Conservation (phyloP, 2,797 vertebrate species). For the Hoplostethus atlanticus region DNA sequence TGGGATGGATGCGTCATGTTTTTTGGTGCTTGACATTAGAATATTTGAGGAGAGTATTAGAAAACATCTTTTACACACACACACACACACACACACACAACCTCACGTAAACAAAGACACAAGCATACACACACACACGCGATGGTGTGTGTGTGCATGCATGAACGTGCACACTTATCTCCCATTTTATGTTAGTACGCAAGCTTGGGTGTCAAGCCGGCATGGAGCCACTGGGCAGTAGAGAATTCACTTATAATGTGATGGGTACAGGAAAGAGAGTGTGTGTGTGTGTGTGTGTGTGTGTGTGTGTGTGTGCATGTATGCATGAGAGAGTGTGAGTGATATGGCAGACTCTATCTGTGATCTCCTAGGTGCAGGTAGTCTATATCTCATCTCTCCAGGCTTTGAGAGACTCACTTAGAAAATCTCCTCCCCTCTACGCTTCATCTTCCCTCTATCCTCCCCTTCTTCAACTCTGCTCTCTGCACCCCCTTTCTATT, state of each 20-base stretch:
- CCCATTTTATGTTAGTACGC: constrained; percentile 9
- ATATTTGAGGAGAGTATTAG: background rate
- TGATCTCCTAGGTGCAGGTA: constrained; percentile 30
- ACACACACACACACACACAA: too few relatives aligned
- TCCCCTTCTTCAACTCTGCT: constrained; percentile 29
- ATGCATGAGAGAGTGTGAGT: constrained; percentile 7
- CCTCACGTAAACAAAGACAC: background rate
- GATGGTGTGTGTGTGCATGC: too few relatives aligned
- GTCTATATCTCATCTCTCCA: constrained; percentile 33
- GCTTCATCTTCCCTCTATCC: background rate
- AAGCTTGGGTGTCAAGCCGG: background rate
- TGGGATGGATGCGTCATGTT: constrained; percentile 27
- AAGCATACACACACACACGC: too few relatives aligned
- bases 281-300: background rate
- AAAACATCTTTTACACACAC: constrained; percentile 6
- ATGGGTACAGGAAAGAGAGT: too few relatives aligned
- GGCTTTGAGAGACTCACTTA: constrained; percentile 27
- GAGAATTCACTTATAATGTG: too few relatives aligned
- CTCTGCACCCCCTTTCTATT: too few relatives aligned
- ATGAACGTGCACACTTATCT: background rate
- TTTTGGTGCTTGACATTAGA: constrained; percentile 20
- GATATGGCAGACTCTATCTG: constrained; percentile 32
- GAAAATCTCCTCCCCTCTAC: constrained; percentile 6
- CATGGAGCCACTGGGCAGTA: background rate
- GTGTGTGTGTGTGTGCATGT: background rate